phyloP scores from a whole-genome alignment of 1,140 invertebrate genomes.

The Calephelis virginiensis region DNA sequence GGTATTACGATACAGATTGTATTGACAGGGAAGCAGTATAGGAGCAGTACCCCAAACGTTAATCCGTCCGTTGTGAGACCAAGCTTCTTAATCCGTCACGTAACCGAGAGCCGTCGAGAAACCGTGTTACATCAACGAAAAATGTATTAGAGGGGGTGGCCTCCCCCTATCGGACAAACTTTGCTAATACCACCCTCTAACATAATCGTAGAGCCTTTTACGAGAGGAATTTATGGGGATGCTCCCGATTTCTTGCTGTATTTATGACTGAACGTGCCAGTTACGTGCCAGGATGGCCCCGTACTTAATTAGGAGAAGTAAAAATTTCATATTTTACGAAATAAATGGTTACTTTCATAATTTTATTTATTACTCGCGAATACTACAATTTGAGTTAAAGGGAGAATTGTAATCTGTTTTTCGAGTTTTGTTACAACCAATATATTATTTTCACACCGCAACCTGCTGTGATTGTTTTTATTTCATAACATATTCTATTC shows the following conservation, averaged over 20 bases:
- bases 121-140: slow-evolving; percentile 80
- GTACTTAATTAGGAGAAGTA: slow-evolving; percentile 69
- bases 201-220: slow-evolving; percentile 78
- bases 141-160: slow-evolving; percentile 74
- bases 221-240: slow-evolving; percentile 78
- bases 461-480: no score
- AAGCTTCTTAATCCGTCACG: slow-evolving; percentile 79
- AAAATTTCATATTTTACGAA: slow-evolving; percentile 39
- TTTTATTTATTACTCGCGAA: slow-evolving; percentile 9
- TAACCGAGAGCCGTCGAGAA: slow-evolving; percentile 78
- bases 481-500: no score
- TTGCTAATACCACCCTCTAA: slow-evolving; percentile 78
- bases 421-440: background rate
- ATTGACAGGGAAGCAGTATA: slow-evolving; percentile 67
- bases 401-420: background rate
- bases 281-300: slow-evolving; percentile 60
- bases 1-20: slow-evolving; percentile 53
- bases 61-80: slow-evolving; percentile 68
- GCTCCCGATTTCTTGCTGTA: slow-evolving; percentile 74
- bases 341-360: slow-evolving; percentile 18
- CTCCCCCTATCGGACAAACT: slow-evolving; percentile 73
- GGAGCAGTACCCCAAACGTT: slow-evolving; percentile 71
- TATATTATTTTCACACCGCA: no score
- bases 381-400: background rate
- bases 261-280: slow-evolving; percentile 68